phyloP scores from a whole-genome alignment of 2,888 invertebrate species.

The Dastarcus helophoroides region DNA sequence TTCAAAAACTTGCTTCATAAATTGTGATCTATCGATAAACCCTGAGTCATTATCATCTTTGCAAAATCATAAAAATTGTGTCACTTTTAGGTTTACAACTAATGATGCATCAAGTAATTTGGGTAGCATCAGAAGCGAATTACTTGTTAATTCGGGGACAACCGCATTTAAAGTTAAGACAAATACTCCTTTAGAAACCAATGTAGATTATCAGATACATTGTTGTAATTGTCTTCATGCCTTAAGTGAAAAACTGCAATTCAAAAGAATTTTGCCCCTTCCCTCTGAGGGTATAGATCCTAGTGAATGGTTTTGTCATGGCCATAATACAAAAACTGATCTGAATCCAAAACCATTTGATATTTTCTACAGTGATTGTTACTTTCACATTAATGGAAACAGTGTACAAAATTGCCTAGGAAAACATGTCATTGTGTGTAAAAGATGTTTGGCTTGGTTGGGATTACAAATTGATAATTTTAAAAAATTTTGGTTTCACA shows the following conservation, averaged over 20 bases:
- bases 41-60: constrained; percentile 31
- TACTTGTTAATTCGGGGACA: constrained; percentile 12
- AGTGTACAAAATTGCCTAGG: constrained; percentile 37
- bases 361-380: constrained; percentile 47
- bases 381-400: constrained; percentile 34
- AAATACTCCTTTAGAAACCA: constrained; percentile 34
- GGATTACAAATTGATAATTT: constrained; percentile 38
- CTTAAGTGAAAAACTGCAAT: constrained; percentile 30
- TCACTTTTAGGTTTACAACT: constrained; percentile 32
- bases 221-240: constrained; percentile 31
- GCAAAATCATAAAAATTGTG: constrained; percentile 20
- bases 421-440: constrained; percentile 45
- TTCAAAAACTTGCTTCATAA: constrained; percentile 15
- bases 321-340: constrained; percentile 25
- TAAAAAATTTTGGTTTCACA: constrained; percentile 47
- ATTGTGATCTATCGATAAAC: constrained; percentile 20
- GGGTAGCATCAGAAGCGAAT: constrained; percentile 29
- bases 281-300: constrained; percentile 49
- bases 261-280: constrained; percentile 49
- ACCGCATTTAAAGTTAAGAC: constrained; percentile 13
- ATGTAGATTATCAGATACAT: constrained; percentile 40
- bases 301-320: constrained; percentile 58
- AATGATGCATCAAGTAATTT: constrained; percentile 17
- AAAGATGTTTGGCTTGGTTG: constrained; percentile 46
- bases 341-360: constrained; percentile 43